Conservation (phyloP, 2,888 invertebrate species). For the Pachycephus smyrnensis region DNA sequence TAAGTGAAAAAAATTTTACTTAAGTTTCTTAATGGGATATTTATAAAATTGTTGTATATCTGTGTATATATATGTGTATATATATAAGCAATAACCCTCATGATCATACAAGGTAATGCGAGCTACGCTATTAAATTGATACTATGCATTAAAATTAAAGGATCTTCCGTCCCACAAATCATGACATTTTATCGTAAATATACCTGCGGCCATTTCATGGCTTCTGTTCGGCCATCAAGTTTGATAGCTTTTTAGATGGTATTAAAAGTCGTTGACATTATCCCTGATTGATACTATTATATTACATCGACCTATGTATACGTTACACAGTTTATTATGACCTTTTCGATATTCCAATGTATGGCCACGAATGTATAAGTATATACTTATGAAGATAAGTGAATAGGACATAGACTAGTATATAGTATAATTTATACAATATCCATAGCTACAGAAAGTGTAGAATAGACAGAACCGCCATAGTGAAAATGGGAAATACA, state of each 20-base stretch:
- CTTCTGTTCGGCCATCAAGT: background rate
- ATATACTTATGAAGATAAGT: background rate
- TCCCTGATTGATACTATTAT: background rate
- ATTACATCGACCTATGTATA: background rate
- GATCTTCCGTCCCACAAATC: constrained; percentile 1
- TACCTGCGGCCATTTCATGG: background rate
- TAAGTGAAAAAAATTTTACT: background rate
- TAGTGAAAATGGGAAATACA: background rate
- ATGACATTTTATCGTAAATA: constrained; percentile 1
- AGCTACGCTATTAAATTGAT: constrained; percentile 18
- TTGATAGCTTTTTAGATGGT: background rate
- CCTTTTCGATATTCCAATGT: background rate
- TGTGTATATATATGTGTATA: too few relatives aligned
- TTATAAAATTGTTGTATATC: background rate
- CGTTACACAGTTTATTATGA: background rate
- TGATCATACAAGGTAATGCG: background rate
- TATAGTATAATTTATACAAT: background rate
- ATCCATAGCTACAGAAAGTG: background rate
- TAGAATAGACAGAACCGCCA: background rate
- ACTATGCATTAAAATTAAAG: constrained; percentile 23
- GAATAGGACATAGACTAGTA: background rate
- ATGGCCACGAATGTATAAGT: background rate
- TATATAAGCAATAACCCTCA: background rate
- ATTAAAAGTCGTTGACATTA: background rate
- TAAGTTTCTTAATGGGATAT: background rate